Conservation (phyloP, 2,888 invertebrate genomes). For the Ryuthela nishihirai region DNA sequence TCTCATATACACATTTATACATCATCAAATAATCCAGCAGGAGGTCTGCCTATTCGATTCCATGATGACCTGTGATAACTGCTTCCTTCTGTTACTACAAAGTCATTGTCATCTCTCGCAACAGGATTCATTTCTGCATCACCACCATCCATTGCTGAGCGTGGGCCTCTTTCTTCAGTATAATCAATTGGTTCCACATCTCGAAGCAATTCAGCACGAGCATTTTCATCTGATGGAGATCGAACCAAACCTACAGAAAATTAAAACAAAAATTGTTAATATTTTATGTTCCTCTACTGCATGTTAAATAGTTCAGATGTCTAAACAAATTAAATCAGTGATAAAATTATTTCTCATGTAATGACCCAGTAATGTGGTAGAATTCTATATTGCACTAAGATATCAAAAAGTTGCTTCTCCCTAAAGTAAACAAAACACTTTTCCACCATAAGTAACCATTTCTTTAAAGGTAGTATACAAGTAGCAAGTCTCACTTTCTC, state of each 20-base stretch:
- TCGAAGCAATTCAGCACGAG: conserved; percentile 47
- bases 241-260: conserved; percentile 7
- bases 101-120: conserved; percentile 16
- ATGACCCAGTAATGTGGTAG: no score
- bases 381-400: no score
- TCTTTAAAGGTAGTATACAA: no score
- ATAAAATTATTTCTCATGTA: no score
- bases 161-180: conserved; percentile 43
- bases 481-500: no score
- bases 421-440: no score
- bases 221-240: conserved; percentile 36
- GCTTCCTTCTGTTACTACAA: conserved; percentile 7
- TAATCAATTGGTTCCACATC: conserved; percentile 64
- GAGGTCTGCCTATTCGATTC: conserved; percentile 31
- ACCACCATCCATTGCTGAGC: conserved; percentile 1
- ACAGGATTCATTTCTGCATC: background rate
- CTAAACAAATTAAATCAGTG: no score
- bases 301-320: no score
- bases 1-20: conserved; percentile 16
- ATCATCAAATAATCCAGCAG: conserved; percentile 38
- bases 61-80: conserved; percentile 21
- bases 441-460: no score
- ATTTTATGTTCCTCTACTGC: background rate
- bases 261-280: background rate
- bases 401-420: no score